These are phyloP conservation scores for Rhingia rostrata DNA, from an alignment of 2,888 invertebrate species.

Conservation along the genomic window DNA sequence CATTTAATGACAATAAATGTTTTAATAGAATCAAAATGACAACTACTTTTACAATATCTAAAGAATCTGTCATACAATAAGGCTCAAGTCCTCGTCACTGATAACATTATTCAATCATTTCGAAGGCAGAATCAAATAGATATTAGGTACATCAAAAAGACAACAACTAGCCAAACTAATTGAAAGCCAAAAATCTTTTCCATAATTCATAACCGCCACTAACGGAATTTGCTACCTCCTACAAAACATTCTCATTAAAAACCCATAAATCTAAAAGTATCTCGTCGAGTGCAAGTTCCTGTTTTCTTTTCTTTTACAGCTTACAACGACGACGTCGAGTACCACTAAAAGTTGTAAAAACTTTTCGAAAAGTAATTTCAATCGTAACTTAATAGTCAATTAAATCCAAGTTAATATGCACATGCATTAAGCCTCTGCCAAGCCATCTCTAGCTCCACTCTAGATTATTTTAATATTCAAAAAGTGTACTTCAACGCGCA, in stretches of 20 bases:
- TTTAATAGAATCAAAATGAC: too few relatives aligned
- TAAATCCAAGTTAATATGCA: constrained; percentile 68
- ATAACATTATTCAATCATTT: too few relatives aligned
- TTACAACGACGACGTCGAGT: too few relatives aligned
- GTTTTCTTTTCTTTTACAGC: background rate
- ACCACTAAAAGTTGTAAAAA: constrained; percentile 53
- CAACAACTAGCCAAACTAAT: background rate
- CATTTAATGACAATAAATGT: too few relatives aligned
- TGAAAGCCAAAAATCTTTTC: constrained; percentile 6
- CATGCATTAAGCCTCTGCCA: constrained; percentile 65
- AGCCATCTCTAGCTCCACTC: constrained; percentile 25
- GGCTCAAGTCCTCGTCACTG: too few relatives aligned
- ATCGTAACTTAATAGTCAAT: constrained; percentile 74
- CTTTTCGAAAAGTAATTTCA: constrained; percentile 62
- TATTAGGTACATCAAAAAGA: too few relatives aligned
- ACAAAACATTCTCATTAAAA: constrained; percentile 38
- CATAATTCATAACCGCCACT: constrained; percentile 26
- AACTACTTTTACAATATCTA: too few relatives aligned
- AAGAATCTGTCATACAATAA: too few relatives aligned
- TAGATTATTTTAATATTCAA: constrained; percentile 68
- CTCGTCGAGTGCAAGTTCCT: background rate
- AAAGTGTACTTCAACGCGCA: constrained; percentile 55
- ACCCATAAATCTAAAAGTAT: constrained; percentile 43
- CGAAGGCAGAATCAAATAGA: too few relatives aligned
- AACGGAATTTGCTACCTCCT: constrained; percentile 1